Conservation (phyloP, 2,797 vertebrate genomes). For the Tragopan temminckii region DNA sequence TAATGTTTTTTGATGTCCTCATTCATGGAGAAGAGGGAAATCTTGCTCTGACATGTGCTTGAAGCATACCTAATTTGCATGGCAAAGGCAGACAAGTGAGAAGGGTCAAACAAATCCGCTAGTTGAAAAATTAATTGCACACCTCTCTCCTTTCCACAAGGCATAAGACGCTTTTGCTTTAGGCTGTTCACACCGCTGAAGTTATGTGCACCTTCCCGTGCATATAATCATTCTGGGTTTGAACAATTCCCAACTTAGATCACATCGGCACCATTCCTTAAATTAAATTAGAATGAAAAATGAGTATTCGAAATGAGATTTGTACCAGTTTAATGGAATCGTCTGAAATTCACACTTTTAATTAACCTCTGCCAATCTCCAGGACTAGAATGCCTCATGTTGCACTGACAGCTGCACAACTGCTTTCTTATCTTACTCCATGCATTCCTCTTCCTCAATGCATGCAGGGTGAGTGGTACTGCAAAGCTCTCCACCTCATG, state of each 20-base stretch:
- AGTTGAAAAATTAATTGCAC: not conserved
- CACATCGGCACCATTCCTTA: not conserved
- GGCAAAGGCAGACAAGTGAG: not conserved
- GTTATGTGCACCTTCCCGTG: accelerated
- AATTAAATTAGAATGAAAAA: constrained; percentile 6
- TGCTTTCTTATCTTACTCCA: not conserved
- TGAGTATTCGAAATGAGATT: not conserved
- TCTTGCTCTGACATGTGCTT: not conserved
- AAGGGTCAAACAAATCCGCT: not conserved
- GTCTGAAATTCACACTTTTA: constrained; percentile 9
- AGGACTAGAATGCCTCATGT: accelerated
- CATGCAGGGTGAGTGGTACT: accelerated
- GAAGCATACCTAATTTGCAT: accelerated
- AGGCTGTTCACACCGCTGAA: not conserved
- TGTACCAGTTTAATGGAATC: not conserved
- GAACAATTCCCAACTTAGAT: not conserved
- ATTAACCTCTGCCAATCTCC: constrained; percentile 56
- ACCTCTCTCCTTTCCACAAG: not conserved
- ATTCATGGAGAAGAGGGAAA: not conserved
- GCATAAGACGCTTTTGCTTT: accelerated
- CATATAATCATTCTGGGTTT: not conserved
- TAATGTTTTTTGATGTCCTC: not conserved
- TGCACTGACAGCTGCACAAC: not conserved
- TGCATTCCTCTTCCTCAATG: not conserved
- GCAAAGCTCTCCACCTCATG: accelerated